Base-by-base conservation (phyloP, 2,888 invertebrate genomes). In the Aleiodes testaceus region DNA sequence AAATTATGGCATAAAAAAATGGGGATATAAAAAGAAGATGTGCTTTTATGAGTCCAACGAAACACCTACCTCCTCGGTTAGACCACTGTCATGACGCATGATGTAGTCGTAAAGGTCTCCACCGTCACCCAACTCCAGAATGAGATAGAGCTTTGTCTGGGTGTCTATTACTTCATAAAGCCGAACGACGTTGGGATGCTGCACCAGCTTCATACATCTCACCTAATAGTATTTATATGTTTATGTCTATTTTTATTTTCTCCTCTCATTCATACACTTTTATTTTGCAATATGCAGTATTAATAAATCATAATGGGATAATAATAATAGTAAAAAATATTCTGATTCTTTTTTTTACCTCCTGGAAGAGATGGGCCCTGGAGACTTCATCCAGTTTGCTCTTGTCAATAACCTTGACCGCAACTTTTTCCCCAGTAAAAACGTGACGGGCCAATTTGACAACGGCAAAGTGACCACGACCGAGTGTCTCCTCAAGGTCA, bases 121-220 rank as follows among this genome's bases (percentile, higher is more conserved):
- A 63, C 99, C 99, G 89, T 99, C 98, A 14, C 98, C 99, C 83
- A 98, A 90, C 89, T 99, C 99, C 85, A 99, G 90, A 86, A 99
- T 98, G 88, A 97, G 91, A 89, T 97, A 97, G 83, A 98, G 91
- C 89, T 99, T 99, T 76, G 98, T 98, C 88, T 97, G 97, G 45
- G 99, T 99, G 89, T 99, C 99, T 86, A 99, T 99, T 76, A 99
- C 99, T 91, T 99, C 98, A 89, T 99, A 99, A 64, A 99, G 90
- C 70, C 98, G 91, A 59, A 99, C 99, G 49, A 99, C 98, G 89
- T 99, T 97, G 42, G 99, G 98, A 89, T 99, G 99, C 88, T 99
- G 99, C 59, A 99, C 99, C 81, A 99, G 89, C 89, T 99, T 99
- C 98, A 99, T 99, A 88, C 98, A 99, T 77, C 97, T 92, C 75